These are phyloP conservation scores for Palythoa caribaeorum DNA, from an alignment of 92 coral and sea anemone genomes.

Conservation along the genomic window DNA sequence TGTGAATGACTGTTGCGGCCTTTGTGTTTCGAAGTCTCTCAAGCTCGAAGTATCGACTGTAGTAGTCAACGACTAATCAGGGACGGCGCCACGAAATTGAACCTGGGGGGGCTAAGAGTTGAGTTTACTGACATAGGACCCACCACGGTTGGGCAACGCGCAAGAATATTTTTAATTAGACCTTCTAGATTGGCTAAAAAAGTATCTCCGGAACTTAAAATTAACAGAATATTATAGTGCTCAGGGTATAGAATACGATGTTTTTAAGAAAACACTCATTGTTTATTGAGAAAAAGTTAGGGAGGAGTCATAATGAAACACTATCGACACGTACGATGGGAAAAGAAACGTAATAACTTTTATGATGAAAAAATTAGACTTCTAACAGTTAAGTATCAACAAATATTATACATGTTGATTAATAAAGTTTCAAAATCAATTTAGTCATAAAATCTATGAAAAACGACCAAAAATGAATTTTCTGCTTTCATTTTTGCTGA, in stretches of 20 bases:
- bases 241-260: conserved; percentile 5
- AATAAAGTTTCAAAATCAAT: conserved; percentile 25
- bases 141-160: no score
- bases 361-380: conserved; percentile 25
- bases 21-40: no score
- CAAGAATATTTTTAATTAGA: background rate
- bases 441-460: conserved; percentile 31
- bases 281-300: conserved; percentile 23
- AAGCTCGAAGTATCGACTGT: no score
- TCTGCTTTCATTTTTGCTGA: conserved; percentile 57
- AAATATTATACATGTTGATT: conserved; percentile 25
- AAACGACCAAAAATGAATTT: conserved; percentile 61
- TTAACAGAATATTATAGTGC: conserved; percentile 2
- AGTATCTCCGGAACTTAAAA: conserved; percentile 4
- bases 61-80: no score
- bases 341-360: conserved; percentile 25
- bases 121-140: no score
- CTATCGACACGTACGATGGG: conserved; percentile 30
- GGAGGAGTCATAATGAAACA: conserved; percentile 28
- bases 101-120: no score
- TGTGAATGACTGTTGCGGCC: no score
- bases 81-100: no score
- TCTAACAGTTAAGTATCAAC: conserved; percentile 27
- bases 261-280: conserved; percentile 21
- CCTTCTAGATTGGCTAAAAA: conserved; percentile 3